Evolutionary conservation across 2,888 invertebrate species (phyloP).

Genomic region (Dolichopus griseipennis): DNA sequence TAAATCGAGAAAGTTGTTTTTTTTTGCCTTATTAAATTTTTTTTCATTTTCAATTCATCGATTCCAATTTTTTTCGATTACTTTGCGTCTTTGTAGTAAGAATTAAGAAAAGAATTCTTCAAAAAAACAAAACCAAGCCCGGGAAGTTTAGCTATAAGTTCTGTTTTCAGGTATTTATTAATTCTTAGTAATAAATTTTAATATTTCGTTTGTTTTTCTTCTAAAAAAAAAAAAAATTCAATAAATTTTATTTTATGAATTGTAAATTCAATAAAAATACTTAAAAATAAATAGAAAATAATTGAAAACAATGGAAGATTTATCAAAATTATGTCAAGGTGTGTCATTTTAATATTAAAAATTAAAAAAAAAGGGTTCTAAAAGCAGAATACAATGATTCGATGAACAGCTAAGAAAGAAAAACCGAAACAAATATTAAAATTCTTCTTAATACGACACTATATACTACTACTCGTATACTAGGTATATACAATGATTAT

Average conservation of each 20-base stretch:
- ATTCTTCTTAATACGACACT: not conserved
- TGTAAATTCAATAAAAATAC: not conserved
- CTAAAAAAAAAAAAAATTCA: no score
- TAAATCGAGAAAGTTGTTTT: not conserved
- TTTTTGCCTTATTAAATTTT: not conserved
- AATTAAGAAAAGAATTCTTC: no score
- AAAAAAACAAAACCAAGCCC: not conserved
- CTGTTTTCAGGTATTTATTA: not conserved
- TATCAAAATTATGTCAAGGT: conserved; percentile 6
- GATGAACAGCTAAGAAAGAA: not conserved
- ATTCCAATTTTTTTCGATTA: not conserved
- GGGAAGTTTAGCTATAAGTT: not conserved
- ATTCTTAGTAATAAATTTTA: no score
- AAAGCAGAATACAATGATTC: no score
- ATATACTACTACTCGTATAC: no score
- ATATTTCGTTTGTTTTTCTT: not conserved
- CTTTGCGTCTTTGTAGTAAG: no score
- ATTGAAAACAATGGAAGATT: conserved; percentile 6
- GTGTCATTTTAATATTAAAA: not conserved
- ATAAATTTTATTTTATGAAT: conserved; percentile 6
- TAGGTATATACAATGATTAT: no score
- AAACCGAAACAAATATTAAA: not conserved
- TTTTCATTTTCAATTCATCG: not conserved
- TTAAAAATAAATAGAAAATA: not conserved
- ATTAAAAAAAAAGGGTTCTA: not conserved